Evolutionary conservation across 2,888 invertebrate genomes (phyloP).

Genomic region (Netelia virgata): DNA sequence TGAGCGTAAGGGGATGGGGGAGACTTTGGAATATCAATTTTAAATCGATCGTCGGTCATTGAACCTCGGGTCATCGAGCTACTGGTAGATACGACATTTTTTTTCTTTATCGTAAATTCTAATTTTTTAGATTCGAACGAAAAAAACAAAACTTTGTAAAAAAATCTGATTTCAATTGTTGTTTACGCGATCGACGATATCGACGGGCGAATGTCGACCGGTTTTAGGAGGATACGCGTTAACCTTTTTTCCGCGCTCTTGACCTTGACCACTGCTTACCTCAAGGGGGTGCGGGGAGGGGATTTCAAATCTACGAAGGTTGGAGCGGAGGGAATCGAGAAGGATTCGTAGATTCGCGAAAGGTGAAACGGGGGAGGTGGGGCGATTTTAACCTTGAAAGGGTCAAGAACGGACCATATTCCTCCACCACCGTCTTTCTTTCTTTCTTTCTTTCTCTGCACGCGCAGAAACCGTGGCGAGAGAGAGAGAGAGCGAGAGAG

Average conservation of each 20-base stretch:
- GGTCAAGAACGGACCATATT: conserved; percentile 45
- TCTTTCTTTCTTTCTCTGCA: conserved; percentile 65
- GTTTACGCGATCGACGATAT: conserved; percentile 22
- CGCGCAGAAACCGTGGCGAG: conserved; percentile 34
- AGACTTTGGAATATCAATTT: conserved; percentile 48
- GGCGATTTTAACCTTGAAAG: conserved; percentile 73
- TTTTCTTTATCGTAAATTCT: not conserved
- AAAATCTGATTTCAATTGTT: not conserved
- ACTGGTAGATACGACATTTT: too few species aligned
- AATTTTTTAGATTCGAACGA: not conserved
- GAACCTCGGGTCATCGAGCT: not conserved
- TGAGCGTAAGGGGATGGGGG: not conserved
- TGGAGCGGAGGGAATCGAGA: conserved; percentile 10
- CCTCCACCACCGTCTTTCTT: conserved; percentile 56
- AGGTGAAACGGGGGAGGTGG: conserved; percentile 5
- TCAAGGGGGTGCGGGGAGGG: conserved; percentile 18
- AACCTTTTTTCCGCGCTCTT: conserved; percentile 17
- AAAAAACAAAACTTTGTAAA: not conserved
- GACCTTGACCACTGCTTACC: conserved; percentile 59
- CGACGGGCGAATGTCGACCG: conserved; percentile 5
- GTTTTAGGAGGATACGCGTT: conserved; percentile 52
- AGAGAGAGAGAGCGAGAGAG: too few species aligned
- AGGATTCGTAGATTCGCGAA: conserved; percentile 25
- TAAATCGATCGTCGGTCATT: conserved; percentile 46
- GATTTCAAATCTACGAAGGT: conserved; percentile 30